Conservation (phyloP, 1,140 invertebrate genomes). For the Mesaphorura yosii region DNA sequence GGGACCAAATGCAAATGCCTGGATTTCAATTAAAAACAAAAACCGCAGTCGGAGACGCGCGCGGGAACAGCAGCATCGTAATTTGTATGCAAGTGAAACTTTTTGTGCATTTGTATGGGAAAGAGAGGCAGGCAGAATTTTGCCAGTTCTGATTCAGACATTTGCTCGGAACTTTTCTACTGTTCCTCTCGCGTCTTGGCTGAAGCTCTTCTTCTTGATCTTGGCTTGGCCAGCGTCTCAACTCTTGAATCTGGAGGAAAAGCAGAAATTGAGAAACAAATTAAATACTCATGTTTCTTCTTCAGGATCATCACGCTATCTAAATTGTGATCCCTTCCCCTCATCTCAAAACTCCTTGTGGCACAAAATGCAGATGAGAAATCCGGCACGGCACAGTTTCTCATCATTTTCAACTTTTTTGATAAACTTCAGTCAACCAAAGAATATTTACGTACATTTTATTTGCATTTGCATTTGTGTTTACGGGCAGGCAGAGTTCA, state of each 20-base stretch:
- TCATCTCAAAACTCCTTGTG: too few relatives aligned
- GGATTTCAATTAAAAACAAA: conserved; percentile 31
- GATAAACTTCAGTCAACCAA: too few relatives aligned
- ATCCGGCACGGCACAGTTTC: too few relatives aligned
- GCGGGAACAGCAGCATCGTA: conserved; percentile 30
- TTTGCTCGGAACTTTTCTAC: conserved; percentile 8
- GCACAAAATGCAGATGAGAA: too few relatives aligned
- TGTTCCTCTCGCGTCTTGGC: conserved; percentile 5
- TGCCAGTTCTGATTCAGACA: conserved; percentile 25
- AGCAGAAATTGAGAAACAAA: conserved; percentile 14
- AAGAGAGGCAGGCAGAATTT: conserved; percentile 28
- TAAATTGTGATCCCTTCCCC: background rate
- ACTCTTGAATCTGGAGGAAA: too few relatives aligned
- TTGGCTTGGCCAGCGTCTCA: background rate
- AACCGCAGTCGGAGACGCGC: too few relatives aligned
- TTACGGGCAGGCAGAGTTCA: too few relatives aligned
- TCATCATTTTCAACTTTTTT: too few relatives aligned
- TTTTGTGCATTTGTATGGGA: conserved; percentile 33
- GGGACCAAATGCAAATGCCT: conserved; percentile 30
- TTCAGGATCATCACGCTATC: too few relatives aligned
- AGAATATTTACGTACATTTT: too few relatives aligned
- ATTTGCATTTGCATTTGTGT: too few relatives aligned
- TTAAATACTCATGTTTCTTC: conserved; percentile 12
- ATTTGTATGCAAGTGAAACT: conserved; percentile 32
- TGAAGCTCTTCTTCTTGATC: background rate